These are phyloP conservation scores for Eulithis prunata DNA, from an alignment of 2,888 invertebrate genomes.

Conservation along the genomic window DNA sequence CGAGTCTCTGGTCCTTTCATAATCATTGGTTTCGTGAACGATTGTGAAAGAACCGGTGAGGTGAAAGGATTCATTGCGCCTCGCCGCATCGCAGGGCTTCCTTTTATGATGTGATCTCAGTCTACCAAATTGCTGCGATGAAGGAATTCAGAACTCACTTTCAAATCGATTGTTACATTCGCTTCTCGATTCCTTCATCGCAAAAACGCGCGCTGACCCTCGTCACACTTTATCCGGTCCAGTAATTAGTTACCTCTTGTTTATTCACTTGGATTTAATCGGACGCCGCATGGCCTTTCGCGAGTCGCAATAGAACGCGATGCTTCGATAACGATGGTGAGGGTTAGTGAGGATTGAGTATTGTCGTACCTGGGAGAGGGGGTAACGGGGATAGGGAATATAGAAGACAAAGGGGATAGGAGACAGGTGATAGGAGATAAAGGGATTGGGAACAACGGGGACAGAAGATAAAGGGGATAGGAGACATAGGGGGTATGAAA, in stretches of 20 bases:
- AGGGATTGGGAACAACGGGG: too few relatives aligned
- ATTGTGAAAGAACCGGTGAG: neutral
- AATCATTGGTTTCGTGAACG: neutral
- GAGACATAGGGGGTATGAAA: too few relatives aligned
- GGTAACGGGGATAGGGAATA: too few relatives aligned
- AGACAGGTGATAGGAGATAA: too few relatives aligned
- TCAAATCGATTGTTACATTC: neutral
- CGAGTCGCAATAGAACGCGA: neutral
- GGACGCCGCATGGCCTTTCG: neutral
- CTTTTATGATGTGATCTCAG: slow-evolving; percentile 16
- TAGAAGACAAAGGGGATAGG: too few relatives aligned
- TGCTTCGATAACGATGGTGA: neutral
- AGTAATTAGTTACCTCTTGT: slow-evolving; percentile 19
- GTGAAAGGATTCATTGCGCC: neutral
- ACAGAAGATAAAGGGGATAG: too few relatives aligned
- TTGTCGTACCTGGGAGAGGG: neutral
- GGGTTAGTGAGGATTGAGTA: neutral
- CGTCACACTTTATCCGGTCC: slow-evolving; percentile 57
- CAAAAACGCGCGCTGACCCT: slow-evolving; percentile 51
- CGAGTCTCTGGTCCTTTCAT: neutral
- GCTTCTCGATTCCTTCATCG: slow-evolving; percentile 46
- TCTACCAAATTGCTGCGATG: slow-evolving; percentile 50
- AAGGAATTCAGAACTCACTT: slow-evolving; percentile 46
- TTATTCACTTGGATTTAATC: slow-evolving; percentile 2
- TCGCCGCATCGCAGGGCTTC: neutral